Conservation (phyloP, 2,888 invertebrate species). For the Thumatha senex region DNA sequence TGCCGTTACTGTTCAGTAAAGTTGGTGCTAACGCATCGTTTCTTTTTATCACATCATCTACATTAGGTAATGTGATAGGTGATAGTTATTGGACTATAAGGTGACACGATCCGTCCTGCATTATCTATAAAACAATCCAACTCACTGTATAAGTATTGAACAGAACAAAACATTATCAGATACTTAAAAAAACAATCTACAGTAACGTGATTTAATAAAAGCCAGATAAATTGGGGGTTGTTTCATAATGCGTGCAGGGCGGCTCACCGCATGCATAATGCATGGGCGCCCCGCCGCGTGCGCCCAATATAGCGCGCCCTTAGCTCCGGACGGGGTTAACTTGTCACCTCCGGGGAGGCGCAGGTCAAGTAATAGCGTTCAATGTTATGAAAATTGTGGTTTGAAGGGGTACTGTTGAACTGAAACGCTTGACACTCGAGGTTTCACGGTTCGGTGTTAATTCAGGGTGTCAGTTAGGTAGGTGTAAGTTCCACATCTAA, state of each 20-base stretch:
- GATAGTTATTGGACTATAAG: too few species aligned
- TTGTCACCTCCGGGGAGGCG: constrained; percentile 5
- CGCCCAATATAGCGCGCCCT: constrained; percentile 40
- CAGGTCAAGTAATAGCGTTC: constrained; percentile 6
- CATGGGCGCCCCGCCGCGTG: constrained; percentile 46
- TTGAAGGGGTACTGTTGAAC: neutral
- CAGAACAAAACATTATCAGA: neutral
- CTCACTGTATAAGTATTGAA: too few species aligned
- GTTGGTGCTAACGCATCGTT: too few species aligned
- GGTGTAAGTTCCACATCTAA: too few species aligned
- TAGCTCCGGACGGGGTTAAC: constrained; percentile 6
- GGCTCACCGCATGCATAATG: constrained; percentile 58
- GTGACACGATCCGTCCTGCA: too few species aligned
- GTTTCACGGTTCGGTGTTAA: too few species aligned
- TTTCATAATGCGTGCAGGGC: constrained; percentile 33
- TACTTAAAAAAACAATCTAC: constrained; percentile 11
- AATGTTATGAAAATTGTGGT: neutral
- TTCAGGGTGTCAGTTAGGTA: too few species aligned
- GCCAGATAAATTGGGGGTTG: constrained; percentile 25
- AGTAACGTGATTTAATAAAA: constrained; percentile 14
- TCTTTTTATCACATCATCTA: too few species aligned
- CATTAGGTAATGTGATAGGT: too few species aligned
- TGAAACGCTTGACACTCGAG: neutral
- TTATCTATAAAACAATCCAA: too few species aligned
- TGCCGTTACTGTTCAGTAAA: too few species aligned